Evolutionary conservation across 1,140 invertebrate species (phyloP).

Genomic region (Zelostemma sp.): DNA sequence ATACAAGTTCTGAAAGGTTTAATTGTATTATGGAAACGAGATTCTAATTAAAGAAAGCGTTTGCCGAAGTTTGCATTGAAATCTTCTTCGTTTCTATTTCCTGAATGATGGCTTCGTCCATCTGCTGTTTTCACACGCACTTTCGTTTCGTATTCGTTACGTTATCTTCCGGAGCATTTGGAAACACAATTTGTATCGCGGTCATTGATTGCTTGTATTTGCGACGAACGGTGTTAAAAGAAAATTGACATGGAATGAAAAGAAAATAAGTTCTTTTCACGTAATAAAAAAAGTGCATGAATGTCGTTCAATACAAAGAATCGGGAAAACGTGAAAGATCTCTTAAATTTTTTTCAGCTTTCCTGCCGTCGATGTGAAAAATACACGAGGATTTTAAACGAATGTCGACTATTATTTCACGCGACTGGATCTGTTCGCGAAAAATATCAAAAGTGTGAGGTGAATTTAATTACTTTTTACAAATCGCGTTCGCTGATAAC

Average conservation of each 20-base stretch:
- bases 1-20: not conserved
- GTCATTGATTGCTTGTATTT: not conserved
- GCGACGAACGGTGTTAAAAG: not conserved
- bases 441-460: too few relatives aligned
- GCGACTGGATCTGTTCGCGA: too few relatives aligned
- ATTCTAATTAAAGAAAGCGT: slow-evolving; percentile 2
- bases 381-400: too few relatives aligned
- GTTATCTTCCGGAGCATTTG: not conserved
- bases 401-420: too few relatives aligned
- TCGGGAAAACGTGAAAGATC: not conserved
- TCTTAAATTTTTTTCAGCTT: too few relatives aligned
- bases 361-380: too few relatives aligned
- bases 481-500: too few relatives aligned
- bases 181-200: not conserved
- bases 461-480: too few relatives aligned
- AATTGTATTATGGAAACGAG: not conserved
- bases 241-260: not conserved
- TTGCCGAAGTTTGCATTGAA: slow-evolving; percentile 4
- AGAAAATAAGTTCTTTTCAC: not conserved
- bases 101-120: not conserved
- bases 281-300: not conserved
- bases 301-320: not conserved
- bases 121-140: not conserved
- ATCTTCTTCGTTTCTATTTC: slow-evolving; percentile 4
- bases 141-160: not conserved